Conservation (phyloP, 64 coral and sea anemone genomes). For the Anthopleura sola region DNA sequence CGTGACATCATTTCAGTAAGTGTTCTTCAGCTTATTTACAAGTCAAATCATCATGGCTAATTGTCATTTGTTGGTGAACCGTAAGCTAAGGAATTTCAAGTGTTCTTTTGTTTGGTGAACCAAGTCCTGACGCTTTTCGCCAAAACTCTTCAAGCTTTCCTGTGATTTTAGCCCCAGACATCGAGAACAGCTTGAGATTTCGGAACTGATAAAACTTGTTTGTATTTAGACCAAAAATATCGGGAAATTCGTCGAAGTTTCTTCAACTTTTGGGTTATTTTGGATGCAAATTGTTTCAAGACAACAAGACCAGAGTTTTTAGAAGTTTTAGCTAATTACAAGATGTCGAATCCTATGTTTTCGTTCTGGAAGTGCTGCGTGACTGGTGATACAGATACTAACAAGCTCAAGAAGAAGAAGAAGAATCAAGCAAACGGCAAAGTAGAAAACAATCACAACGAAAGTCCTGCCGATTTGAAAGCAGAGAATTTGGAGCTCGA, state of each 20-base stretch:
- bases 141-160: neutral
- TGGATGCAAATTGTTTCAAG: neutral
- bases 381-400: neutral
- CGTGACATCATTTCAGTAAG: neutral
- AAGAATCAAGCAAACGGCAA: neutral
- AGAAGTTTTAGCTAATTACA: neutral
- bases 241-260: neutral
- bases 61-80: neutral
- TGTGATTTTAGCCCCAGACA: neutral
- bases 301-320: neutral
- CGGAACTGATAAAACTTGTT: neutral
- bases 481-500: slow-evolving; percentile 13
- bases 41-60: slow-evolving; percentile 5
- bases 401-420: slow-evolving; percentile 14
- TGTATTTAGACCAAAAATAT: neutral
- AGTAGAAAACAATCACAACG: neutral
- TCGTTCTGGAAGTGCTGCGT: slow-evolving; percentile 24
- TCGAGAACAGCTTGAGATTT: neutral
- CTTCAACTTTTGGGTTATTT: neutral
- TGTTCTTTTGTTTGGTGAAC: slow-evolving; percentile 21
- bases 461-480: neutral
- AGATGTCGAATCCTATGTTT: slow-evolving; percentile 21
- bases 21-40: slow-evolving; percentile 10
- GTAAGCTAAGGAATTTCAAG: slow-evolving; percentile 18
- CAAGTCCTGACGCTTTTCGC: slow-evolving; percentile 2